Conservation (phyloP, 2,113 vertebrate species). For the Dipodomys ordii region DNA sequence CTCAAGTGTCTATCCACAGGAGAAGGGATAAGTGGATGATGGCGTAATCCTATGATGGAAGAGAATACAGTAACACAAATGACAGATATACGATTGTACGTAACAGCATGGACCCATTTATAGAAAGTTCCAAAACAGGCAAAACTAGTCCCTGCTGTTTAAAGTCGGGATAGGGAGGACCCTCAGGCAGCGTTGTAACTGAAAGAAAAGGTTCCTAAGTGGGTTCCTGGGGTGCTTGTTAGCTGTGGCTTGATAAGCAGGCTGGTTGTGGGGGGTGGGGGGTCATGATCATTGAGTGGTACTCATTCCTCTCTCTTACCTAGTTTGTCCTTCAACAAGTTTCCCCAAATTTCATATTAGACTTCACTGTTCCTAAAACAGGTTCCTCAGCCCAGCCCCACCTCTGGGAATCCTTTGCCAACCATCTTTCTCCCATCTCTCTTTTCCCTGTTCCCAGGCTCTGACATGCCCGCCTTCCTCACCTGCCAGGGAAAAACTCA, state of each 20-base stretch:
- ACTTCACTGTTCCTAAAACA: slow-evolving; percentile 56
- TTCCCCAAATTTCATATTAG: slow-evolving; percentile 2
- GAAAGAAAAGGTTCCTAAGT: neutral
- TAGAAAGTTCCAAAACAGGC: slow-evolving; percentile 51
- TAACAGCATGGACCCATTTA: neutral
- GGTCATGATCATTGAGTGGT: neutral
- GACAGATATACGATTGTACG: neutral
- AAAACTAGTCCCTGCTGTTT: slow-evolving; percentile 66
- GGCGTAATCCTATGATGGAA: neutral
- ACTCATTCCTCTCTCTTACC: neutral
- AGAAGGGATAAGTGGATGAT: neutral
- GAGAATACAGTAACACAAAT: neutral
- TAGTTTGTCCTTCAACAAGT: neutral
- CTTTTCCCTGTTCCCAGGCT: slow-evolving; percentile 51
- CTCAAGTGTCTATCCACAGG: neutral
- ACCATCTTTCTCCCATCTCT: slow-evolving; percentile 37
- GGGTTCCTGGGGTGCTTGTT: neutral
- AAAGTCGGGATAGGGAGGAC: neutral
- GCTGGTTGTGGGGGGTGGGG: neutral
- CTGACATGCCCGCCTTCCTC: slow-evolving; percentile 53
- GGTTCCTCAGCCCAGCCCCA: slow-evolving; percentile 41
- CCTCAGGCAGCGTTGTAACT: neutral
- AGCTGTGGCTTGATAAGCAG: neutral
- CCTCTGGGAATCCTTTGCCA: slow-evolving; percentile 53
- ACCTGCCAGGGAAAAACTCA: slow-evolving; percentile 66